Percentiles rank a stretch among this genome's conserved stretches.
Conservation (phyloP, 2,888 invertebrate genomes). For the Sinelater perroti region DNA sequence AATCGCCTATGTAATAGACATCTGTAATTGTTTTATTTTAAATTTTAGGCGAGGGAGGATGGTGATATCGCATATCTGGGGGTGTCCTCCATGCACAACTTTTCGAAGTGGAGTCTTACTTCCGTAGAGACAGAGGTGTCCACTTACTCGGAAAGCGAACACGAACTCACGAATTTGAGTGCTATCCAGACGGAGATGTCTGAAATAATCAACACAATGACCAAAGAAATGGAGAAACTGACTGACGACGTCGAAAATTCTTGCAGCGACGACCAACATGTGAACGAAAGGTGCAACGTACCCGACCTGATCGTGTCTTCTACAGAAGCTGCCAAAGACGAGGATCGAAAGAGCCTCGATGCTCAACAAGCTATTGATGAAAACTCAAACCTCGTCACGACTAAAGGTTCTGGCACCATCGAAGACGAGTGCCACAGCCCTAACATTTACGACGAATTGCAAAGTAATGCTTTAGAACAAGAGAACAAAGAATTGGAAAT, state of each 20-base stretch:
- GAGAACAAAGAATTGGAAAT: too few species aligned
- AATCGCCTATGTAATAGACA: not conserved
- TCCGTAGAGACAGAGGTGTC: slow-evolving; percentile 44
- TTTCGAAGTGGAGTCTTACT: slow-evolving; percentile 46
- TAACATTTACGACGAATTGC: too few species aligned
- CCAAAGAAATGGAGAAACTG: slow-evolving; percentile 44
- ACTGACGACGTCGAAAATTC: slow-evolving; percentile 39
- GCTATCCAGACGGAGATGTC: slow-evolving; percentile 33
- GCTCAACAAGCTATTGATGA: not conserved
- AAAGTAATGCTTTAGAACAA: too few species aligned
- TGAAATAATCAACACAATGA: slow-evolving; percentile 41
- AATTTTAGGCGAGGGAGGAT: slow-evolving; percentile 30
- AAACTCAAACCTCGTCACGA: slow-evolving; percentile 14
- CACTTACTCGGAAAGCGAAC: slow-evolving; percentile 37
- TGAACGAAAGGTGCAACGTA: not conserved
- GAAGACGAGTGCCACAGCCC: too few species aligned
- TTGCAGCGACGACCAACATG: not conserved
- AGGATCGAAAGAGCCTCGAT: not conserved
- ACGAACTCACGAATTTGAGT: slow-evolving; percentile 15
- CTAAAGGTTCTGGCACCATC: too few species aligned
- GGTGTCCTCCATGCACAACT: slow-evolving; percentile 26
- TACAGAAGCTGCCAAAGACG: not conserved
- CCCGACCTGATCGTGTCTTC: slow-evolving; percentile 16
- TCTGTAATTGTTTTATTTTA: slow-evolving; percentile 4
- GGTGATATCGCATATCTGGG: slow-evolving; percentile 17